phyloP scores from a whole-genome alignment of 2,113 vertebrate species.

The Hemicordylus capensis region DNA sequence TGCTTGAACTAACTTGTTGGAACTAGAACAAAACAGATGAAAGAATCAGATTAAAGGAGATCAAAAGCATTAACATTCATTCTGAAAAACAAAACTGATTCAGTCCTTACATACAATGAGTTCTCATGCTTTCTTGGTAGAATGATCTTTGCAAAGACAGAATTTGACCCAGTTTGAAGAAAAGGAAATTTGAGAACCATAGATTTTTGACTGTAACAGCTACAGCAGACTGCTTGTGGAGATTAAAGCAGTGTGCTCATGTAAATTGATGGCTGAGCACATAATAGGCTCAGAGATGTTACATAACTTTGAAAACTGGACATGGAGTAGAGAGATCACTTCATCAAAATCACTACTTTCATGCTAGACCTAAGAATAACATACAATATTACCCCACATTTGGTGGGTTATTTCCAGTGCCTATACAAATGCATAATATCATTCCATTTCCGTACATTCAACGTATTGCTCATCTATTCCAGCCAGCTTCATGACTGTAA shows the following conservation, averaged over 20 bases:
- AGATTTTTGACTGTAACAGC: background rate
- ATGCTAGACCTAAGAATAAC: background rate
- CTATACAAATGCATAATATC: background rate
- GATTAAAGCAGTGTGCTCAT: background rate
- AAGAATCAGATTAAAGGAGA: background rate
- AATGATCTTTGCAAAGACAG: background rate
- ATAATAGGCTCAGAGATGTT: background rate
- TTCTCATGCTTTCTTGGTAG: background rate
- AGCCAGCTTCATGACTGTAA: background rate
- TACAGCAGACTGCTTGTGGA: background rate
- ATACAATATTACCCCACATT: background rate
- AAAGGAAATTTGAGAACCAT: background rate
- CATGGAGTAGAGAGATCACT: background rate
- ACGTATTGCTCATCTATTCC: background rate
- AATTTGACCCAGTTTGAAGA: fast-evolving
- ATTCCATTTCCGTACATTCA: background rate
- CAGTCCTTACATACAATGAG: constrained; percentile 31
- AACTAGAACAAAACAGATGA: constrained; percentile 48
- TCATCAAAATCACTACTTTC: background rate
- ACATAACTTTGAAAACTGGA: background rate
- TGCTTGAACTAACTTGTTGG: constrained; percentile 67
- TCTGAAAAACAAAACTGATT: constrained; percentile 16
- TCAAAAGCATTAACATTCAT: constrained; percentile 3
- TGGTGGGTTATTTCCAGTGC: background rate
- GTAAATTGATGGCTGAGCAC: background rate